These are phyloP conservation scores for Cecropterus lyciades DNA, from an alignment of 1,140 invertebrate species.

Conservation along the genomic window DNA sequence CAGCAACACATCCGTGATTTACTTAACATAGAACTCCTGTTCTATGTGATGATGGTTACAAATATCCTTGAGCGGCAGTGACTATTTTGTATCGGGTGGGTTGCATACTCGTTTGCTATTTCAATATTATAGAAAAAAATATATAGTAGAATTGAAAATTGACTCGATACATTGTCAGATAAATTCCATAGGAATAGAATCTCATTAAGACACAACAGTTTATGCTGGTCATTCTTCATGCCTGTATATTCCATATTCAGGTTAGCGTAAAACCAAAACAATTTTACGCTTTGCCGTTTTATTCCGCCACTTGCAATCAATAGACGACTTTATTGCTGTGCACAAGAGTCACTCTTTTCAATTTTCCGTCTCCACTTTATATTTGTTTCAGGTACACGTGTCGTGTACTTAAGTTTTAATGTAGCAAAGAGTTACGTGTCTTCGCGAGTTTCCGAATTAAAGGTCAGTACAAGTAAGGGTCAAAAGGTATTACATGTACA, in stretches of 20 bases:
- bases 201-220: background rate
- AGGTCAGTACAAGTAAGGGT: conserved; percentile 27
- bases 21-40: too few species aligned
- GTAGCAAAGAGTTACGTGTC: conserved; percentile 35
- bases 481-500: background rate
- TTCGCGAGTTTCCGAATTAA: conserved; percentile 37
- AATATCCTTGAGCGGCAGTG: too few species aligned
- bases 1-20: too few species aligned
- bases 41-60: too few species aligned
- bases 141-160: too few species aligned
- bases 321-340: background rate
- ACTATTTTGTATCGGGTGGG: too few species aligned
- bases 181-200: background rate
- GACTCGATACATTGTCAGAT: too few species aligned
- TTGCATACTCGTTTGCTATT: too few species aligned
- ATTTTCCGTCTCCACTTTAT: conserved; percentile 7
- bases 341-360: background rate
- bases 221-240: conserved; percentile 9
- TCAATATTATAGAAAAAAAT: too few species aligned
- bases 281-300: conserved; percentile 23
- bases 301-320: background rate
- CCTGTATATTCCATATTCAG: conserved; percentile 39
- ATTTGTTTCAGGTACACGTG: conserved; percentile 43
- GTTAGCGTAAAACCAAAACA: conserved; percentile 40
- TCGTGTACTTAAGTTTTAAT: conserved; percentile 42